phyloP scores from a whole-genome alignment of 2,888 invertebrate species.

The Xylota sylvarum region DNA sequence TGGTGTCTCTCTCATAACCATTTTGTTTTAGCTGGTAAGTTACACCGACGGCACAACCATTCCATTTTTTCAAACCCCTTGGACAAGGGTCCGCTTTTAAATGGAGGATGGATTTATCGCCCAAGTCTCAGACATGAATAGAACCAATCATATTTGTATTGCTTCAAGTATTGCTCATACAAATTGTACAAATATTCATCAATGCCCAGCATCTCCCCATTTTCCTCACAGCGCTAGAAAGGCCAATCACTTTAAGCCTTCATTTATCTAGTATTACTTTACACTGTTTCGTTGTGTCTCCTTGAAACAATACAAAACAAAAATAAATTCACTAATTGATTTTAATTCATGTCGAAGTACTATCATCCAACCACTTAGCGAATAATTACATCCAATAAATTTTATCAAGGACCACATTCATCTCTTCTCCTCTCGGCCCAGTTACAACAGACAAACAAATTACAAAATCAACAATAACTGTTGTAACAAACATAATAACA shows the following conservation, averaged over 20 bases:
- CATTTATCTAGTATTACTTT: neutral
- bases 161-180: too few species aligned
- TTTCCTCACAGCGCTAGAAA: neutral
- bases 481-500: constrained; percentile 67
- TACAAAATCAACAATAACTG: constrained; percentile 70
- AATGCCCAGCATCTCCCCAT: too few species aligned
- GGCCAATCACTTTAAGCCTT: neutral
- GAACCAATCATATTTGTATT: too few species aligned
- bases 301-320: constrained; percentile 21
- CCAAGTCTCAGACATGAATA: too few species aligned
- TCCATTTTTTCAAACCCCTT: too few species aligned
- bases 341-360: constrained; percentile 53
- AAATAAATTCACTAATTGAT: constrained; percentile 41
- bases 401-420: constrained; percentile 60
- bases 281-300: constrained; percentile 33
- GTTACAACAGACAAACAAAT: constrained; percentile 56
- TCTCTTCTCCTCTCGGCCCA: neutral
- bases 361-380: constrained; percentile 67
- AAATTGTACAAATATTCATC: too few species aligned
- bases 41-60: too few species aligned
- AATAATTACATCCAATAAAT: constrained; percentile 70
- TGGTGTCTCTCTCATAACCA: too few species aligned
- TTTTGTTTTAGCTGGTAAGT: too few species aligned
- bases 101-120: too few species aligned
- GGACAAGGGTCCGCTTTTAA: too few species aligned